Percentiles rank a stretch among this genome's conserved stretches.
phyloP scores from a whole-genome alignment of 2,797 vertebrate genomes.

The Hephaestus fuliginosus region DNA sequence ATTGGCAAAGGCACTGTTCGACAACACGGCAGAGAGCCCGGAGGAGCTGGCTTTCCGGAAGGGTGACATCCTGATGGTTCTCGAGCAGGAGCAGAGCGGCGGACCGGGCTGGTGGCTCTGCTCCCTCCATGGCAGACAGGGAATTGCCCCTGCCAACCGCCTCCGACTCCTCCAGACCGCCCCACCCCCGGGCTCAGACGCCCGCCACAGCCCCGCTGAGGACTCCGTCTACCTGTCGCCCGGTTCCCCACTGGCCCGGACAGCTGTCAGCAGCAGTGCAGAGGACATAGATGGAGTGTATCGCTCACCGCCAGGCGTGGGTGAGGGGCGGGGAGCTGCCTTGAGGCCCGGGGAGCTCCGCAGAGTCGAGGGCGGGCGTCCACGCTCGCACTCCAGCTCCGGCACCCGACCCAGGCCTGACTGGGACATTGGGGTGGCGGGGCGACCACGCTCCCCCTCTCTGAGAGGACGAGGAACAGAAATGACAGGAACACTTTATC shows the following conservation, averaged over 20 bases:
- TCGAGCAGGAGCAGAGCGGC: slow-evolving; percentile 87
- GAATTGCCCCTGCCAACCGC: slow-evolving; percentile 93
- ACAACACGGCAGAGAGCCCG: slow-evolving; percentile 93
- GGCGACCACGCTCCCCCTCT: slow-evolving; percentile 85
- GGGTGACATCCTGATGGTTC: slow-evolving; percentile 93
- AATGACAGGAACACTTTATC: slow-evolving; percentile 78
- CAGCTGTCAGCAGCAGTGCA: slow-evolving; percentile 48
- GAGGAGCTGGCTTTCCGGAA: slow-evolving; percentile 94
- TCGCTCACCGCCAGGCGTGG: slow-evolving; percentile 75
- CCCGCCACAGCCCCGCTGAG: slow-evolving; percentile 63
- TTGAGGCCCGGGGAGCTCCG: slow-evolving; percentile 79
- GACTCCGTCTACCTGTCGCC: slow-evolving; percentile 84
- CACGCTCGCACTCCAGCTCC: slow-evolving; percentile 84
- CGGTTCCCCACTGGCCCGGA: slow-evolving; percentile 50
- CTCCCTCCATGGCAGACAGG: slow-evolving; percentile 92
- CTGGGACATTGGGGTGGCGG: slow-evolving; percentile 78
- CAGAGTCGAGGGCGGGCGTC: slow-evolving; percentile 76
- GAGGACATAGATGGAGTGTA: slow-evolving; percentile 83
- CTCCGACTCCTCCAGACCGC: slow-evolving; percentile 89
- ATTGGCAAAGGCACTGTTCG: slow-evolving; percentile 93
- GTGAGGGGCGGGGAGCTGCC: slow-evolving; percentile 72
- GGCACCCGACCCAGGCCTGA: slow-evolving; percentile 83
- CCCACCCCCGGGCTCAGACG: slow-evolving; percentile 60
- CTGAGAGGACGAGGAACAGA: slow-evolving; percentile 82
- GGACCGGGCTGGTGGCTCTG: slow-evolving; percentile 93